Conservation (phyloP, 2,888 invertebrate species). For the Platycnemis pennipes region DNA sequence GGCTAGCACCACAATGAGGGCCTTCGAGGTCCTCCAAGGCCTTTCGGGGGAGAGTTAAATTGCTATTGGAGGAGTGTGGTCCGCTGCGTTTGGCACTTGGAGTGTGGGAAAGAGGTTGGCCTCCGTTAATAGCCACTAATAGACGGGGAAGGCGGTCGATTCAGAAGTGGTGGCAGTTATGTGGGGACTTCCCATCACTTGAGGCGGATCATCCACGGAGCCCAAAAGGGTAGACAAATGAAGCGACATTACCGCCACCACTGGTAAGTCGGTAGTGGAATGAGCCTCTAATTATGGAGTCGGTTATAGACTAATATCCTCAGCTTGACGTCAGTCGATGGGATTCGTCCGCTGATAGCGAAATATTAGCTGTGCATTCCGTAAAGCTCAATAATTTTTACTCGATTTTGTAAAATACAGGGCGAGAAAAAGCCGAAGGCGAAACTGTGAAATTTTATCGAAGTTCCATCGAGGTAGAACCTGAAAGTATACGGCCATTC, state of each 20-base stretch:
- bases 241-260: not conserved
- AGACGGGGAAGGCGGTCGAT: not conserved
- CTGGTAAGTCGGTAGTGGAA: not conserved
- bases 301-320: not conserved
- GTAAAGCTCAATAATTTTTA: too few relatives aligned
- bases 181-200: not conserved
- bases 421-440: too few relatives aligned
- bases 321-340: too few relatives aligned
- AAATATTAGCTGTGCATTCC: too few relatives aligned
- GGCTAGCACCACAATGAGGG: not conserved
- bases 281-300: not conserved
- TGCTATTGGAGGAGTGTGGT: not conserved
- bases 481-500: too few relatives aligned
- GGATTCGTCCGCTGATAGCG: too few relatives aligned
- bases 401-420: too few relatives aligned
- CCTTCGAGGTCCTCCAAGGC: not conserved
- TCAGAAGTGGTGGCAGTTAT: not conserved
- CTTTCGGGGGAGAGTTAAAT: not conserved
- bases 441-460: too few relatives aligned
- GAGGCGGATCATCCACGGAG: not conserved
- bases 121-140: not conserved
- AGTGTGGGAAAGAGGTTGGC: not conserved
- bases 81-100: not conserved
- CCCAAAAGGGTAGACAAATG: not conserved
- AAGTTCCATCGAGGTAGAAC: too few relatives aligned